Percentiles rank a stretch among this genome's conserved stretches.
Conservation (phyloP, 1,140 invertebrate species). For the Bathynomus jamesi region DNA sequence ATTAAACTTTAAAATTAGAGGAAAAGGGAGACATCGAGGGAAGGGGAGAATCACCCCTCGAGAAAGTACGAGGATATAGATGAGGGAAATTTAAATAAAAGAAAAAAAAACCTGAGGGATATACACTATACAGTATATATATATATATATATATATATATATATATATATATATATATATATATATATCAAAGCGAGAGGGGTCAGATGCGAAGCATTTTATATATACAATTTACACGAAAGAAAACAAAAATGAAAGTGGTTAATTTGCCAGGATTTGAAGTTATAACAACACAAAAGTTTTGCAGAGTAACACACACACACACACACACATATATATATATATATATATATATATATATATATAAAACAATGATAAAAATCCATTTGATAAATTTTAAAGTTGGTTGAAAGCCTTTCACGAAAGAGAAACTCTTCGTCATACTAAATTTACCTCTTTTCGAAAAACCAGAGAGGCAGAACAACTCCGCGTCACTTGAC, state of each 20-base stretch:
- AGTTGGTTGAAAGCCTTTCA: neutral
- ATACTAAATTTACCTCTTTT: neutral
- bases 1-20: constrained; percentile 1
- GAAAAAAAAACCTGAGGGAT: neutral
- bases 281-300: too few relatives aligned
- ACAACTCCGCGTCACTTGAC: too few relatives aligned
- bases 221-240: too few relatives aligned
- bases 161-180: constrained; percentile 2
- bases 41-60: neutral
- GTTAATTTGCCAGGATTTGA: too few relatives aligned
- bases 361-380: too few relatives aligned
- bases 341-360: neutral
- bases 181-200: too few relatives aligned
- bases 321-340: neutral
- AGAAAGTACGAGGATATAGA: neutral
- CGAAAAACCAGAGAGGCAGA: too few relatives aligned
- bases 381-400: neutral
- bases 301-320: too few relatives aligned
- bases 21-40: neutral
- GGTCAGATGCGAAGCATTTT: too few relatives aligned
- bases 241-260: too few relatives aligned
- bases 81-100: neutral
- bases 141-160: constrained; percentile 3
- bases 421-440: neutral
- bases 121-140: neutral